Evolutionary conservation across 2,888 invertebrate genomes (phyloP).

Genomic region (Thysanoteuthis rhombus): DNA sequence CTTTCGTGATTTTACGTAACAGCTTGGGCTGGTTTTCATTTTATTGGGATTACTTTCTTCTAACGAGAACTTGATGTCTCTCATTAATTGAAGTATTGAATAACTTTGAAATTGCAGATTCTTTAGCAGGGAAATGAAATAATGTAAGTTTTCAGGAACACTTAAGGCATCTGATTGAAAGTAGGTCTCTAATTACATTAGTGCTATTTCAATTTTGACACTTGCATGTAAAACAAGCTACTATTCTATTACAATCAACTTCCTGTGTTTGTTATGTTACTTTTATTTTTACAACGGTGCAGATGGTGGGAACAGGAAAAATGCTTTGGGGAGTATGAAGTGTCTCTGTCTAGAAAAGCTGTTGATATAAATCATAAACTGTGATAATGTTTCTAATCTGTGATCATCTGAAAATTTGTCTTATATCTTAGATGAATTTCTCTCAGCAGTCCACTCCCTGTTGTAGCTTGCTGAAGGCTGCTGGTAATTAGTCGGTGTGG

Average conservation of each 20-base stretch:
- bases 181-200: background rate
- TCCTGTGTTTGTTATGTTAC: background rate
- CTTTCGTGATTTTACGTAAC: background rate
- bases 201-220: background rate
- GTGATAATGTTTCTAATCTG: background rate
- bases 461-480: background rate
- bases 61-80: background rate
- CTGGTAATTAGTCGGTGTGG: background rate
- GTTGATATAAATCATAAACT: background rate
- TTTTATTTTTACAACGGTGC: too few species aligned
- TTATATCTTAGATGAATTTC: background rate
- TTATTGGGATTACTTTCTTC: background rate
- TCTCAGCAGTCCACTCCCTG: too few species aligned
- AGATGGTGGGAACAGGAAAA: too few species aligned
- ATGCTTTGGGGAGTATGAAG: background rate
- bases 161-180: background rate
- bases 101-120: background rate
- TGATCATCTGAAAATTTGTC: background rate
- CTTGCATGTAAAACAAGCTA: background rate
- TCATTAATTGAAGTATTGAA: background rate
- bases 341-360: background rate
- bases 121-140: background rate
- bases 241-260: background rate
- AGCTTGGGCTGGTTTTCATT: background rate
- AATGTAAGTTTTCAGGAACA: background rate